Evolutionary conservation across 2,113 vertebrate species (phyloP), one percentile per base, ranked within the genome.

Genomic region (Polypterus bichir): DNA sequence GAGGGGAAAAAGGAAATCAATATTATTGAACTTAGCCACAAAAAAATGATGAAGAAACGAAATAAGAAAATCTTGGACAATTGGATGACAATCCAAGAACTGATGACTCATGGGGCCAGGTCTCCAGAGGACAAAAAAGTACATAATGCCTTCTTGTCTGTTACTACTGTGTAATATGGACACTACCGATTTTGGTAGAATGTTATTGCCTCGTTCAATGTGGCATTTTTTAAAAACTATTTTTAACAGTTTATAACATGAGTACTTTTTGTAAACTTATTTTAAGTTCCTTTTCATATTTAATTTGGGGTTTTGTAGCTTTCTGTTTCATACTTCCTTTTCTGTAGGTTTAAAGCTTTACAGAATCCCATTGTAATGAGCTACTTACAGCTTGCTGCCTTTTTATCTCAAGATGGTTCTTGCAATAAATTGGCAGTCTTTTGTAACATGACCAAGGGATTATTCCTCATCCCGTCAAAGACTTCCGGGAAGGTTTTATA

Each of bases 51-150:
- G 92, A 97, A 93, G 73, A 97, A 94, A 69, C 87, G 95, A 55
- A 98, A 97, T 84, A 97, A 93, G 84, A 98, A 97, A 81, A 97
- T 98, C 67, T 83, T 98, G 74, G 95, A 98, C 80, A 98, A 94
- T 83, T 98, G 95, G 95, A 98, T 98, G 94, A 98, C 95, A 66
- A 97, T 98, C 73, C 95, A 98, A 85, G 95, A 98, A 84, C 84
- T 98, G 71, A 97, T 97, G 92, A 96, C 91, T 65, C 95, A 98
- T 0, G 95, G 93, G 61, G 88, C 92, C 63, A 97, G 91, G 72
- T 96, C 92, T 47, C 90, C 93, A 1, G 94, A 97, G 0, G 94
- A 89, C 68, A 84, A 90, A 7, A 87, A 84, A 73, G 89, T 93
- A 54, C 89, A 93, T 76, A 97, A 94, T 72, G 93, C 95, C 86